Base-by-base conservation (phyloP, 2,888 invertebrate genomes). In the Nezara viridula region DNA sequence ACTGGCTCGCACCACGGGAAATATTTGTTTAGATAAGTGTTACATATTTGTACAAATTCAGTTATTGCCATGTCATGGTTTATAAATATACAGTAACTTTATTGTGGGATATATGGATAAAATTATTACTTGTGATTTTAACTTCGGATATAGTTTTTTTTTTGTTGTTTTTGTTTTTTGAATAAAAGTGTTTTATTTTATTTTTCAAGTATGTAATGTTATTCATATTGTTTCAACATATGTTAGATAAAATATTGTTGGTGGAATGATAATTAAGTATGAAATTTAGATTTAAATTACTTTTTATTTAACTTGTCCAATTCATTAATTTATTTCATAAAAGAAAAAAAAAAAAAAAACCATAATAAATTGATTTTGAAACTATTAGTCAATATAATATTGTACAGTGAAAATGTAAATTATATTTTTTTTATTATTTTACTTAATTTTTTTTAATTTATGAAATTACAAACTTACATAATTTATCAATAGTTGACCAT, bases 61-160 rank as follows among this genome's bases (percentile, higher is more conserved):
- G 66, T 73, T 73, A 73, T 73, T 37, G 66, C 66, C 66, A 73
- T 73, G 19, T 73, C 66, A 73, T 73, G 19, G 19, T 73, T 73
- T 73, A 73, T 37, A 10, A 73, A 73, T 73, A 12, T 37, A 19
- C 4, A 37, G 27, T 73, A 24, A n/a, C 2, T 37, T 19, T 24
- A 37, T 2, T 2, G 3, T 37, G 27, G 16, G 27, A 16, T 32
- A 5, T 66, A 32, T 73, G 16, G 21, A 37, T 0, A 32, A 73
- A 19, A 73, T 32, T 19, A 21, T 73, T 73, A 19, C 66, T 73
- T 32, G 19, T 73, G 9, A 32, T 32, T 32, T 27, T 16, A 66
- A 16, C 32, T 32, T 66, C 9, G 60, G 14, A 12, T 27, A 27
- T 60, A 2, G 27, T 21, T 32, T 66, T 73, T 73, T 32, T 73